These are phyloP conservation scores for Diplolepis rosae DNA, from an alignment of 2,888 invertebrate species.

Conservation along the genomic window DNA sequence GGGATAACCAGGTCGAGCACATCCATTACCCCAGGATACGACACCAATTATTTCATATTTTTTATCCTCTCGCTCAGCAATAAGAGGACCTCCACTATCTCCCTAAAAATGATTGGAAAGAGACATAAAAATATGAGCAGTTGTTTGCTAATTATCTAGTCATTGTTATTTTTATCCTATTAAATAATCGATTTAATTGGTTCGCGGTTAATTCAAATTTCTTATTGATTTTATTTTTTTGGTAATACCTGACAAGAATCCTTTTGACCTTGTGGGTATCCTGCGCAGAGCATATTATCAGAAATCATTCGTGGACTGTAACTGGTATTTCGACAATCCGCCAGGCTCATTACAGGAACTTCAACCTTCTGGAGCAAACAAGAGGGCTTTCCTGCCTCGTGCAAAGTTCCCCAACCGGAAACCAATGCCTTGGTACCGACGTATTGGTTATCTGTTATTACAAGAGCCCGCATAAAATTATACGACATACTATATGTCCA, in stretches of 20 bases:
- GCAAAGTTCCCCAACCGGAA: constrained; percentile 91
- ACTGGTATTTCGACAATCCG: constrained; percentile 78
- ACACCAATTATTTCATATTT: constrained; percentile 89
- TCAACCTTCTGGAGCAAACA: constrained; percentile 89
- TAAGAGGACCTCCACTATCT: constrained; percentile 88
- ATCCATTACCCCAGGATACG: constrained; percentile 93
- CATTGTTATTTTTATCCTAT: no score
- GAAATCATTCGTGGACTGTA: constrained; percentile 90
- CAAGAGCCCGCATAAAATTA: constrained; percentile 29
- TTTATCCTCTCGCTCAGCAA: constrained; percentile 82
- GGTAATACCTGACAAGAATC: constrained; percentile 86
- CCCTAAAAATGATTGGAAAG: constrained; percentile 75
- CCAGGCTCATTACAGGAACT: constrained; percentile 78
- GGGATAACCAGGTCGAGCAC: constrained; percentile 88
- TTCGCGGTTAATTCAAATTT: neutral
- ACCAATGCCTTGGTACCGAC: constrained; percentile 84
- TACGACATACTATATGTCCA: neutral
- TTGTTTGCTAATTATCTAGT: no score
- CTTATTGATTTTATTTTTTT: neutral
- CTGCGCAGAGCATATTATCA: constrained; percentile 92
- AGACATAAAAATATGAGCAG: neutral
- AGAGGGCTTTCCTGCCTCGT: constrained; percentile 90
- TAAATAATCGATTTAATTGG: no score
- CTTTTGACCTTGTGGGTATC: constrained; percentile 83
- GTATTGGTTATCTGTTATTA: constrained; percentile 79